Percentiles rank a stretch among this genome's conserved stretches.
phyloP scores from a whole-genome alignment of 2,797 vertebrate species.

The Tokudaia tokunoshimensis region DNA sequence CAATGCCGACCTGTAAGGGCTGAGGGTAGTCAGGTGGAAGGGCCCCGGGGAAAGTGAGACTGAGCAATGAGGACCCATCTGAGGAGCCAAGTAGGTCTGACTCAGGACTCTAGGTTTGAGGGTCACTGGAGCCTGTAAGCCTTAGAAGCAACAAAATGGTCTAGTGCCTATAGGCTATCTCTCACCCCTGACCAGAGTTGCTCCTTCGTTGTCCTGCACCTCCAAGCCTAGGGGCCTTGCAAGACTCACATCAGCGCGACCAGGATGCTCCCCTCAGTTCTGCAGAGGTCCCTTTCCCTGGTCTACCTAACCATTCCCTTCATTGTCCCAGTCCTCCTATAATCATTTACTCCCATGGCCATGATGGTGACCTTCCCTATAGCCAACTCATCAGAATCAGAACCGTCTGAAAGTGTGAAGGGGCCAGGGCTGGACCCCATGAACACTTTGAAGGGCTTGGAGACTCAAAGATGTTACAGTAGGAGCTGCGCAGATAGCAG shows the following conservation, averaged over 20 bases:
- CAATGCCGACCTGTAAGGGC: neutral
- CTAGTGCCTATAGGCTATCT: neutral
- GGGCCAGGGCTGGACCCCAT: neutral
- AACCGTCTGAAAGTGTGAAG: neutral
- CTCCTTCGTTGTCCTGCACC: neutral
- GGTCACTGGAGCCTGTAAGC: neutral
- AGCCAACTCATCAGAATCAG: neutral
- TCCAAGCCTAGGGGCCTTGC: neutral
- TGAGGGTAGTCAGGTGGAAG: neutral
- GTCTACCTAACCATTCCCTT: neutral
- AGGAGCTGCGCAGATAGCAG: fast-evolving
- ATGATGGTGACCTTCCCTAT: neutral
- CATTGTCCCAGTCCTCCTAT: neutral
- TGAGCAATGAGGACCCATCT: neutral
- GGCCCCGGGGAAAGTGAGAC: neutral
- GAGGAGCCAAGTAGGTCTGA: neutral
- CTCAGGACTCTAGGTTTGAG: too few species aligned
- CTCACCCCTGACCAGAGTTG: neutral
- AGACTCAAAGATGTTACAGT: neutral
- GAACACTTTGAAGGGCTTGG: neutral
- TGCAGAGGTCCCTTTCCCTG: neutral
- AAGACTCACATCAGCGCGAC: neutral
- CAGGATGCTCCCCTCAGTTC: neutral
- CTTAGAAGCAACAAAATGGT: neutral
- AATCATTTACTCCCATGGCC: neutral